Evolutionary conservation across 2,113 vertebrate species (phyloP), one percentile per base, ranked within the genome.

Genomic region (Phaethornis superciliosus): DNA sequence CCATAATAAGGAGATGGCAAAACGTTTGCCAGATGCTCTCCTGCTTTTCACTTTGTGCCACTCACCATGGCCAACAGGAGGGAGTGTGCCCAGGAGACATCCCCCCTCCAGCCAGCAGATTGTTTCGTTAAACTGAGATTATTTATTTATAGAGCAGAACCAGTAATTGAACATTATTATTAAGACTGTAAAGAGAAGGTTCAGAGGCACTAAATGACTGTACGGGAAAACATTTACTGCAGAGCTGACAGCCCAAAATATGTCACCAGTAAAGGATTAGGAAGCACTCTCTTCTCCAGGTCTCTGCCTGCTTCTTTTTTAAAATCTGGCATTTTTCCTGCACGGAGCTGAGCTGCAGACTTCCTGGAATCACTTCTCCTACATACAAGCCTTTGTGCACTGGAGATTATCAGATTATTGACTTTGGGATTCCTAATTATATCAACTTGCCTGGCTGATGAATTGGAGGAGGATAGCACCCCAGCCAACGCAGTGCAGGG

Each of bases 241-340:
- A 88, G 72, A 94, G 82, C 32, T 94, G 94, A 94, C 77, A 71
- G 91, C 86, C 89, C 88, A 68, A 85, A 90, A 62, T 79, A 65
- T 78, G 92, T 93, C 95, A 96, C 28, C 91, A 82, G 85, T 70
- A 88, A 92, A 87, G 72, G 80, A 94, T 90, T 91, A 94, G 64
- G 76, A 75, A 94, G 68, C 49, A n/a, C 59, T 91, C 81, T 79
- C 71, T 90, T 89, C 95, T 96, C 93, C 89, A 89, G 79, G 93
- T 94, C 93, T 44, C 87, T 88, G 89, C 78, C 82, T 93, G 92
- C 63, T 84, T 81, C 88, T 93, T 85, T 94, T 96, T 97, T 89
- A 93, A 92, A 97, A 94, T 30, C 46, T 97, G 96, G 93, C 74
- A 88, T 87, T 92, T 92, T 96, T 97, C 94, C 93, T 92, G 64